Evolutionary conservation across 2,113 vertebrate species (phyloP), one percentile per base, ranked within the genome.

Genomic region (Acinonyx jubatus): DNA sequence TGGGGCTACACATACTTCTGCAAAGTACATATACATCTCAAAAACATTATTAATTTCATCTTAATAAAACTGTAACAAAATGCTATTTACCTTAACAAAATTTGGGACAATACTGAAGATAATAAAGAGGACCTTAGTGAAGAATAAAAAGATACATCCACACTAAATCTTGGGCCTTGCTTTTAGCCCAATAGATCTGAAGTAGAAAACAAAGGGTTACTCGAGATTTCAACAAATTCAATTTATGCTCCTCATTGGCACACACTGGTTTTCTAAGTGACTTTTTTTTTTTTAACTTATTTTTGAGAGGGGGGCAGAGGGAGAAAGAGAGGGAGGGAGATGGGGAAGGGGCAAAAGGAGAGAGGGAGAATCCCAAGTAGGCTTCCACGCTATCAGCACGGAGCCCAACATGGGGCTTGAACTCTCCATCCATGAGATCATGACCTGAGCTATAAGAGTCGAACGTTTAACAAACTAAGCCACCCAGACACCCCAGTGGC

Each of bases 41-140:
- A 95, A 87, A 57, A 55, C 4, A 9, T 25, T 21, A 79, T 33
- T 23, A 69, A 86, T 69, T 7, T 93, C 14, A 84, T 7, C 38
- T 31, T 68, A 96, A 73, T n/a, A 73, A 50, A 91, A 93, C 27
- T 91, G 61, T 41, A 87, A 79, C 18, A 88, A 88, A 83, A 83
- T 63, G 23, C 21, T 78, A 52, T 63, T 69, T 48, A n/a, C 33
- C 57, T 94, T 76, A 48, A 57, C 25, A 88, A 61, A 94, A 45
- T 88, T 88, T 69, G 13, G 27, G 9, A 63, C 90, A 96, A 79
- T 79, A 84, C 25, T 41, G 15, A 95, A 69, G 52, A 73, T 50
- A 52, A 73, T 78, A 29, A 89, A 85, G 33, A 71, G 23, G 63
- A 29, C 6, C 50, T 90, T 55, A 85, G 10, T 14, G 2, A 63